Percentiles rank a stretch among this genome's conserved stretches.
phyloP scores from a whole-genome alignment of 2,888 invertebrate species.

The Gastrophysa polygoni region DNA sequence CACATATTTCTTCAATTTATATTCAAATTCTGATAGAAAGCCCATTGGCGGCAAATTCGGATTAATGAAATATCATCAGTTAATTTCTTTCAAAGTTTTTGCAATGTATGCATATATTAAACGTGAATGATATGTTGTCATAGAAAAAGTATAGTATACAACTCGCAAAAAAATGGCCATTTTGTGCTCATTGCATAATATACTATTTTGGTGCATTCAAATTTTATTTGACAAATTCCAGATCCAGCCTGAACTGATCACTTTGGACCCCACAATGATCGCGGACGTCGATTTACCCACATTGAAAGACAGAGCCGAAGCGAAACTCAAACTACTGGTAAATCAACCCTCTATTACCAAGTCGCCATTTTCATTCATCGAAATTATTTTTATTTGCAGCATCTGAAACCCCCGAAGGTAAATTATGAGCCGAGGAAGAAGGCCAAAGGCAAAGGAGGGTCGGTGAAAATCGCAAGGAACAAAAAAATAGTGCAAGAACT shows the following conservation, averaged over 20 bases:
- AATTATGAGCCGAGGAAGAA: constrained; percentile 79
- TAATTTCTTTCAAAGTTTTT: too few species aligned
- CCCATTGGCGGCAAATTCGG: too few species aligned
- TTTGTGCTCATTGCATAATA: too few species aligned
- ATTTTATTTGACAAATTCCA: constrained; percentile 47
- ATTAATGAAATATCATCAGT: too few species aligned
- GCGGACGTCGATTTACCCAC: constrained; percentile 83
- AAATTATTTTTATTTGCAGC: constrained; percentile 63
- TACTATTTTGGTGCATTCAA: too few species aligned
- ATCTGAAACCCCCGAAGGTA: constrained; percentile 77
- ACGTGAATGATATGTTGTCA: too few species aligned
- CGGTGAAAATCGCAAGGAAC: constrained; percentile 72
- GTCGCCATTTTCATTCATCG: not conserved
- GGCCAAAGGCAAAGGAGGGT: constrained; percentile 76
- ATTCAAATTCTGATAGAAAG: too few species aligned
- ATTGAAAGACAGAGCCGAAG: constrained; percentile 77
- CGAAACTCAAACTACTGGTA: constrained; percentile 74
- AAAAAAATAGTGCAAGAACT: constrained; percentile 79
- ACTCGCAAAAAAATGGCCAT: too few species aligned
- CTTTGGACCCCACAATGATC: constrained; percentile 82
- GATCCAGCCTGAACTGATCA: constrained; percentile 92
- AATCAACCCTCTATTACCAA: constrained; percentile 21
- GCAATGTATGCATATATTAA: too few species aligned
- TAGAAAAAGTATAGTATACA: too few species aligned
- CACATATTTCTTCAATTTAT: too few species aligned